Evolutionary conservation across 2,888 invertebrate genomes (phyloP), one percentile per base, ranked within the genome.

Genomic region (Dinocampus coccinellae): DNA sequence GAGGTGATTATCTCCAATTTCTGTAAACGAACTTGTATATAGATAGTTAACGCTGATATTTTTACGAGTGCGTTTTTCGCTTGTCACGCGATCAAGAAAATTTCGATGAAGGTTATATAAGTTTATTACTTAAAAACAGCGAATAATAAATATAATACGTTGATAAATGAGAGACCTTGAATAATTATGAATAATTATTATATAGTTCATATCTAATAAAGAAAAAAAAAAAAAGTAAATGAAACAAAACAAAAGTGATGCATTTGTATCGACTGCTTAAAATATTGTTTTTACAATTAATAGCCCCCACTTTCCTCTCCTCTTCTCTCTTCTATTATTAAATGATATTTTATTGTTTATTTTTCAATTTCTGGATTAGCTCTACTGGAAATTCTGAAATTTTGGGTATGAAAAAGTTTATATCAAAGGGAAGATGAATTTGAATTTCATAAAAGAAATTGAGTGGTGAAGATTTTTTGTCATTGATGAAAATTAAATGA

Each of bases 21-120:
- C 34, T 74, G 73, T 75, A 73, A 58, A 75, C 73, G 64, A 73
- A 68, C 69, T 68, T 75, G 75, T 75, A 75, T 66, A 75, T 75
- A 75, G 66, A 47, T 75, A 75, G 64, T 72, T 73, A 55, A n/a
- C 68, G 69, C 74, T 52, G 68, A 70, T 75, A 76, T 75, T 75
- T 73, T 76, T 71, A 68, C 64, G 70, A 68, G 16, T 70, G 67
- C 64, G 34, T 73, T 73, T 60, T 74, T 69, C 47, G 67, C 70
- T 69, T 70, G 36, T n/a, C 65, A 62, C 65, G 36, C 68, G 55
- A 69, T 34, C 29, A 29, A 62, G 47, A 16, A 33, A 61, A 66
- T 26, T 72, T 72, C 69, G 42, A 68, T 42, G 61, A 7, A 3
- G 3, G 68, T 53, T 39, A n/a, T n/a, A 24, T n/a, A 62, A 57